Evolutionary conservation across 2,113 vertebrate genomes (phyloP).

Genomic region (Romanogobio albipinnatus): DNA sequence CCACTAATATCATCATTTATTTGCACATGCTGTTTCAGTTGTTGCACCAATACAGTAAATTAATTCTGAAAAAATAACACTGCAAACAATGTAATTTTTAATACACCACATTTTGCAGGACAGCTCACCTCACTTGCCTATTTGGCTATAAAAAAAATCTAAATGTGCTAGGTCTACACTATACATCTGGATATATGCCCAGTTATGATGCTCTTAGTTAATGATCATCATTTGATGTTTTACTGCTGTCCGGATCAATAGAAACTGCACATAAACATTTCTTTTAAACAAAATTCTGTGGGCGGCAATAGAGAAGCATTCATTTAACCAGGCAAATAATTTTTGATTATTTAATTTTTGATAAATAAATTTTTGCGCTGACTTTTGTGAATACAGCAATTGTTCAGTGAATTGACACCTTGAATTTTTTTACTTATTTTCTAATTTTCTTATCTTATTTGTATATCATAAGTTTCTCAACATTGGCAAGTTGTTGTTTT

Average conservation of each 20-base stretch:
- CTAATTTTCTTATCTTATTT: too few relatives aligned
- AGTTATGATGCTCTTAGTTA: not conserved
- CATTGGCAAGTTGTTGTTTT: not conserved
- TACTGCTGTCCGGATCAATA: conserved; percentile 1
- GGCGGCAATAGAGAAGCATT: not conserved
- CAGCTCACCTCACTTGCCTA: not conserved
- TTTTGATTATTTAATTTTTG: too few relatives aligned
- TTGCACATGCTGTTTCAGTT: not conserved
- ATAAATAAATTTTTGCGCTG: too few relatives aligned
- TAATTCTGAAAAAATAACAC: not conserved
- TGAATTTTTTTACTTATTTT: too few relatives aligned
- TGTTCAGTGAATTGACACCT: too few relatives aligned
- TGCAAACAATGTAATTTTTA: not conserved
- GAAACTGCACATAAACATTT: not conserved
- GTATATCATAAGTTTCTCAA: not conserved
- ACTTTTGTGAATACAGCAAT: not conserved
- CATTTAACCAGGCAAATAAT: not conserved
- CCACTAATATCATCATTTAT: not conserved
- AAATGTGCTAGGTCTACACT: conserved; percentile 16
- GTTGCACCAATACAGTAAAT: not conserved
- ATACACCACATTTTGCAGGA: not conserved
- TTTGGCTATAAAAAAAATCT: not conserved
- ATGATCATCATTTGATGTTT: not conserved
- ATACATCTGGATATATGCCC: not conserved
- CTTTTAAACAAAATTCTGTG: not conserved